Base-by-base conservation (phyloP, 2,797 vertebrate species). In the Sebastiscus albofasciatus region DNA sequence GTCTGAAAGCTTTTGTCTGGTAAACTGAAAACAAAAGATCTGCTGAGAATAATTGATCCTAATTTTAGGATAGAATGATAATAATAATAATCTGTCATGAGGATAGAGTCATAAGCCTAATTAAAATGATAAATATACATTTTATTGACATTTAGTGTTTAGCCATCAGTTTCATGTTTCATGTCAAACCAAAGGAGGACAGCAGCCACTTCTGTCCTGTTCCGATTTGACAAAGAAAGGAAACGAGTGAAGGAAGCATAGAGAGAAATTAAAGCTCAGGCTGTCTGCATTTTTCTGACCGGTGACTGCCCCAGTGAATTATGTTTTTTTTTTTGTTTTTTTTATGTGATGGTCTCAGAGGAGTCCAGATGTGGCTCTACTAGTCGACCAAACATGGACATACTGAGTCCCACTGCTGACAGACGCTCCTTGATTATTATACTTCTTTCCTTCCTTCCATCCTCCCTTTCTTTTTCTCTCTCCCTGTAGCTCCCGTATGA, bases 311-410 rank as follows among this genome's bases (percentile, higher is more conserved):
- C 65, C 22, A 2, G 22, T 54, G 58, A 69, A 69, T 69, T 54
- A 27, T 62, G 36, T 14, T 10, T 12, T n/a, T 8, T 33, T 6
- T 8, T 4, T 8, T 33, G 3, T 8, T 4, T 12, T 26, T 26
- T 24, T 20, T 14, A 59, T 10, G 14, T n/a, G 20, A 20, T 11
- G 14, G 62, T 18, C 29, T 61, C 66, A 29, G 46, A 29, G 10
- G 56, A 76, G 74, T 68, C 56, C 74, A 61, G 65, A 52, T 68
- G 74, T 60, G 65, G 22, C 29, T 36, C 29, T 16, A 2, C 64
- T 13, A 18, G 36, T 46, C 39, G 8, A 68, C 58, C 67, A 77
- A 67, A 68, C 62, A 58, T 67, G 73, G 73, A 65, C 49, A 29
- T 36, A 39, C 36, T 14, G 36, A 39, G 42, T 73, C 36, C 20